Percentiles rank a stretch among this genome's conserved stretches.
phyloP scores from a whole-genome alignment of 2,888 invertebrate genomes.

The Teleogryllus oceanicus region DNA sequence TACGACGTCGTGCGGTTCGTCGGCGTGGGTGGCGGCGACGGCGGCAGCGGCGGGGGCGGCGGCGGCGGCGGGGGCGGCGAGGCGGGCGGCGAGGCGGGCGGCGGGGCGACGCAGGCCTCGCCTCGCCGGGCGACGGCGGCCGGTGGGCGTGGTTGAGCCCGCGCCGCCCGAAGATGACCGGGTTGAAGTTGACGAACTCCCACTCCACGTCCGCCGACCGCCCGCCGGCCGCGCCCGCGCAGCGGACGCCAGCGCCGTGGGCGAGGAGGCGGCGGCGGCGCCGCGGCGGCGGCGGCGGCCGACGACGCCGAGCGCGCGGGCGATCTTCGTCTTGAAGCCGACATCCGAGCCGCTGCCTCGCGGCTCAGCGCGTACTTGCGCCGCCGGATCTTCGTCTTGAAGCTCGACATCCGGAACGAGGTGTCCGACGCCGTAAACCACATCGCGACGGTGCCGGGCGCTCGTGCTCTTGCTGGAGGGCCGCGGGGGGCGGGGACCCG shows the following conservation, averaged over 20 bases:
- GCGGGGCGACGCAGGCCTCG: constrained; percentile 27
- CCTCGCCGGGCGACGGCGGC: constrained; percentile 4
- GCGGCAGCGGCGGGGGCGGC: background rate
- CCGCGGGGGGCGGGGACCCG: too few relatives aligned
- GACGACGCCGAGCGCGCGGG: constrained; percentile 42
- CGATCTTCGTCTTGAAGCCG: too few relatives aligned
- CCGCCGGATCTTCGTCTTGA: constrained; percentile 46
- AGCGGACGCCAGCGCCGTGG: constrained; percentile 45
- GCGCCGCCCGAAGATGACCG: constrained; percentile 40
- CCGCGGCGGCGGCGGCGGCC: constrained; percentile 46
- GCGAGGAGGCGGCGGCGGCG: constrained; percentile 44
- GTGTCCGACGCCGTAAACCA: constrained; percentile 46
- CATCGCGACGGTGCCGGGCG: constrained; percentile 37
- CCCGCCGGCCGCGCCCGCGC: constrained; percentile 46
- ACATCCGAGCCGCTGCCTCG: constrained; percentile 45
- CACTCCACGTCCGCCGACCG: constrained; percentile 43
- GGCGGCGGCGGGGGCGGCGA: background rate
- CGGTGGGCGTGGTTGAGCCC: constrained; percentile 20
- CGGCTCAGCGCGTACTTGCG: constrained; percentile 44
- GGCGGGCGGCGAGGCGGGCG: background rate
- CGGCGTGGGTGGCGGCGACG: background rate
- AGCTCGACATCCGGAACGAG: constrained; percentile 47
- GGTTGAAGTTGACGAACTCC: constrained; percentile 47
- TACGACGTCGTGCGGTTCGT: too few relatives aligned
- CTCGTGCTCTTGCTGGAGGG: too few relatives aligned